phyloP scores from a whole-genome alignment of 1,140 invertebrate genomes.

The Aphelinus atriplicis region DNA sequence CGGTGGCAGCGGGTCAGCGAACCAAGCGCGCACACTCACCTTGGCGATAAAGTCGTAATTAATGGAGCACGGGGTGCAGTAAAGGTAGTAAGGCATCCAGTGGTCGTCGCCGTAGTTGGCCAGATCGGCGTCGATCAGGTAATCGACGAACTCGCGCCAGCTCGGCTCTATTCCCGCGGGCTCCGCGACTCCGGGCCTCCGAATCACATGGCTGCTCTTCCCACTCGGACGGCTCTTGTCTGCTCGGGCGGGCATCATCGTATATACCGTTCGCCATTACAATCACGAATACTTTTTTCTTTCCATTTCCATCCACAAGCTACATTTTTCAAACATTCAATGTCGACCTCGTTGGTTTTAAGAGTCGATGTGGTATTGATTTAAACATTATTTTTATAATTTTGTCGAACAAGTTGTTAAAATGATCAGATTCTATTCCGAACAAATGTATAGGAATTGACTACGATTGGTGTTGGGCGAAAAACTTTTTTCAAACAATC shows the following conservation, averaged over 20 bases:
- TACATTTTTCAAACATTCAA: too few species aligned
- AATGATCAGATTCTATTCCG: too few species aligned
- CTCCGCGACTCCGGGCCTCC: conserved; percentile 23
- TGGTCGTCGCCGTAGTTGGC: conserved; percentile 64
- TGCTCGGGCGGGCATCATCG: conserved; percentile 9
- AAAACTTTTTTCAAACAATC: too few species aligned
- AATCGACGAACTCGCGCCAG: conserved; percentile 71
- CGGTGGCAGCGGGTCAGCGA: too few species aligned
- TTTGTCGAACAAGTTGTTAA: too few species aligned
- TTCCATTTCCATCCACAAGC: too few species aligned
- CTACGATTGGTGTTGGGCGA: too few species aligned
- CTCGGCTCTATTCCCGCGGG: conserved; percentile 66
- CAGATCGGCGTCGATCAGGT: conserved; percentile 57
- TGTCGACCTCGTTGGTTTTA: too few species aligned
- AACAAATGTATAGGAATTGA: too few species aligned
- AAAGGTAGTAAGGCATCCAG: conserved; percentile 64
- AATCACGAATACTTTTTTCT: background rate
- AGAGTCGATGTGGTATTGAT: too few species aligned
- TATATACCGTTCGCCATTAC: too few species aligned
- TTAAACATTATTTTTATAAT: too few species aligned
- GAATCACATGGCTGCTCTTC: conserved; percentile 44
- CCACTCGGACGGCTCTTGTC: conserved; percentile 44
- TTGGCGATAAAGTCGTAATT: conserved; percentile 69
- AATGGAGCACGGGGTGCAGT: conserved; percentile 62
- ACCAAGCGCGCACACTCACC: conserved; percentile 55